Base-by-base conservation (phyloP, 2,113 vertebrate genomes). In the Phodopus roborovskii region DNA sequence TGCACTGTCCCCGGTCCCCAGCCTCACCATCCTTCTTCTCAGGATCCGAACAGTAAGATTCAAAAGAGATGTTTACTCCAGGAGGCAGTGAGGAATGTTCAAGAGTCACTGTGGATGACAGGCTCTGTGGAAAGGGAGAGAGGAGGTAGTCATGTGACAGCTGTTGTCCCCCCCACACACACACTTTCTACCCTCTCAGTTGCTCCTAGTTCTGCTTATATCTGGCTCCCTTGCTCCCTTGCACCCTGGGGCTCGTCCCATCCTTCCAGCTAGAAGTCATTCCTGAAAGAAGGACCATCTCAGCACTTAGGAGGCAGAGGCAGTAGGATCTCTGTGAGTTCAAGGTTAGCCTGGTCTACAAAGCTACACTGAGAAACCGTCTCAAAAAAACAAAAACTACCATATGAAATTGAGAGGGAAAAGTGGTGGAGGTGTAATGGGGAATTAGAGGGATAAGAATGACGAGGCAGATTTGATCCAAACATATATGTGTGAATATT, bases 81-180 rank as follows among this genome's bases (percentile, higher is more conserved):
- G 91, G 87, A 33, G 98, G 98, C 36, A 98, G 98, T 3, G 96
- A 77, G 36, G 97, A 97, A 82, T 98, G 98, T 92, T 99, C 98
- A 33, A 99, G 97, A 12, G 98, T 97, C 93, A 99, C 98, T 0
- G 98, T 98, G 91, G 99, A 98, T 0, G 98, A 98, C 45, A 99
- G 97, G 79, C 96, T 99, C 99, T 99, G 95, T 53, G 74, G 77
- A 66, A 48, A 82, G 58, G 58, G 30, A 10, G 22, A 1, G 3
- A 88, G 56, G 45, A 56, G 56, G 17, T 48, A 58, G 45, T 45
- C 68, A 53, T 0, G 3, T 88, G 60, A 73, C 28, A 15, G 24
- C 19, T 48, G 70, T 24, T 64, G 78, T 45, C 39, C 28, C 33
- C 33, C 30, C 36, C 36, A 56, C 2, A 9, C 33, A n/a, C 30